A percentile compares a stretch with the other conserved stretches of the same genome.
phyloP scores from a whole-genome alignment of 2,888 invertebrate species.

The Hoplodrina ambigua region DNA sequence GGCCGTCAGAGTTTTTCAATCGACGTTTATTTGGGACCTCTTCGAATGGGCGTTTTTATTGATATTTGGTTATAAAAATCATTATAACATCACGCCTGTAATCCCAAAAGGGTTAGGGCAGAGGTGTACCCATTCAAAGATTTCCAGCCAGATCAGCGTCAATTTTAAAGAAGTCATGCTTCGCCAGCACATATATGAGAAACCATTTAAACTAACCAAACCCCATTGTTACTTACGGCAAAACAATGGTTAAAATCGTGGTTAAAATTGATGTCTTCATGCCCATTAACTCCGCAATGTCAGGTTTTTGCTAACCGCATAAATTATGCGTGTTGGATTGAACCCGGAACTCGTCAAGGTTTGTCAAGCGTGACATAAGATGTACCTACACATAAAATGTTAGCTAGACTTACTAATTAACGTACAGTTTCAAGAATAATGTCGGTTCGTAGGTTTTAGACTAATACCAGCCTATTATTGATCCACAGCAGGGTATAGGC shows the following conservation, averaged over 20 bases:
- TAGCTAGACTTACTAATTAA: slow-evolving; percentile 40
- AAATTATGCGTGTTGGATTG: slow-evolving; percentile 55
- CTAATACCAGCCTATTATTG: no score
- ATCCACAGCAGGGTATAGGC: no score
- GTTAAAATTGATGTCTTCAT: slow-evolving; percentile 44
- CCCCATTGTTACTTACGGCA: slow-evolving; percentile 31
- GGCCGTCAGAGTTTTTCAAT: no score
- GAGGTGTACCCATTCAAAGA: no score
- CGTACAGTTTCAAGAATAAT: slow-evolving; percentile 34
- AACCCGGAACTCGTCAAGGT: slow-evolving; percentile 46
- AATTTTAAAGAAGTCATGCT: not conserved
- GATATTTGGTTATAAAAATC: no score
- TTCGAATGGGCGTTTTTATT: no score
- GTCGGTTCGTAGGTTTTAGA: slow-evolving; percentile 4
- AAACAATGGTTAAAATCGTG: slow-evolving; percentile 37
- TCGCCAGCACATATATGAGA: not conserved
- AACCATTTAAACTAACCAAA: slow-evolving; percentile 15
- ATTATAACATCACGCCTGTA: no score
- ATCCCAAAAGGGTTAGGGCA: no score
- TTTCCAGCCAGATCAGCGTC: not conserved
- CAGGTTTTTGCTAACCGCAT: slow-evolving; percentile 51
- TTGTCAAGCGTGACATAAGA: slow-evolving; percentile 32
- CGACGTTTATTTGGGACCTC: no score
- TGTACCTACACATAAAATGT: slow-evolving; percentile 27
- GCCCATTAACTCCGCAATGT: slow-evolving; percentile 40